These are phyloP conservation scores for Toxotes lorentzi DNA, from an alignment of 2,797 vertebrate species.

Conservation along the genomic window DNA sequence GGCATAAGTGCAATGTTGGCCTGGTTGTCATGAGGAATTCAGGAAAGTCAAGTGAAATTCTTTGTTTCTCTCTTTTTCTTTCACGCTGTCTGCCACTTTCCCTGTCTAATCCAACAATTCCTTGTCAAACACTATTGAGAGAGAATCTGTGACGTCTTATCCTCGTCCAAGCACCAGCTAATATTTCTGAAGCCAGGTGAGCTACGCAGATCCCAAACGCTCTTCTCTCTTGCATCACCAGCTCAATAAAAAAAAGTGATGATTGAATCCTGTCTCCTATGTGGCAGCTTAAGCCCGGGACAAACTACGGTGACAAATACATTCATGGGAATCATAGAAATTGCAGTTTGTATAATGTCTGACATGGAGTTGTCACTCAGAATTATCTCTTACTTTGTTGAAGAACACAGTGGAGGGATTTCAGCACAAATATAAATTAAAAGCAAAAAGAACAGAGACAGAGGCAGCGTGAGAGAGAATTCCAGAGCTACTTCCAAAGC, in stretches of 20 bases:
- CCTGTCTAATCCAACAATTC: conserved; percentile 27
- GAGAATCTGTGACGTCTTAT: conserved; percentile 46
- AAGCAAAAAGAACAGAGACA: conserved; percentile 56
- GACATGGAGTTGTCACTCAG: conserved; percentile 71
- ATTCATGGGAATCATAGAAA: conserved; percentile 70
- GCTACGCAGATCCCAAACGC: conserved; percentile 23
- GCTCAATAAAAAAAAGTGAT: conserved; percentile 48
- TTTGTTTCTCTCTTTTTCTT: conserved; percentile 14
- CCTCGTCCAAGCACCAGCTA: conserved; percentile 28
- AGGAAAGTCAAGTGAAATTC: conserved; percentile 34
- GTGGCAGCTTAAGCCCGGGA: conserved; percentile 55
- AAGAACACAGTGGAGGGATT: conserved; percentile 70
- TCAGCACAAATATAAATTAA: conserved; percentile 72
- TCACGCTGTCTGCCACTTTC: conserved; percentile 32
- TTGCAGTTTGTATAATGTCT: conserved; percentile 49
- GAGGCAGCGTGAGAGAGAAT: conserved; percentile 41
- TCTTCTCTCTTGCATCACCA: conserved; percentile 21
- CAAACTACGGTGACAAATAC: conserved; percentile 61
- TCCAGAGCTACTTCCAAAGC: conserved; percentile 64
- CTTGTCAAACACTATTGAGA: conserved; percentile 38
- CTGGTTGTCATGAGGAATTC: conserved; percentile 37
- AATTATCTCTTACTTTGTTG: conserved; percentile 73
- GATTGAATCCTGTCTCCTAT: conserved; percentile 69
- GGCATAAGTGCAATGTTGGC: conserved; percentile 11
- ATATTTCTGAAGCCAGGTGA: conserved; percentile 58